Evolutionary conservation across 2,888 invertebrate species (phyloP).

Genomic region (Machimus rusticus): DNA sequence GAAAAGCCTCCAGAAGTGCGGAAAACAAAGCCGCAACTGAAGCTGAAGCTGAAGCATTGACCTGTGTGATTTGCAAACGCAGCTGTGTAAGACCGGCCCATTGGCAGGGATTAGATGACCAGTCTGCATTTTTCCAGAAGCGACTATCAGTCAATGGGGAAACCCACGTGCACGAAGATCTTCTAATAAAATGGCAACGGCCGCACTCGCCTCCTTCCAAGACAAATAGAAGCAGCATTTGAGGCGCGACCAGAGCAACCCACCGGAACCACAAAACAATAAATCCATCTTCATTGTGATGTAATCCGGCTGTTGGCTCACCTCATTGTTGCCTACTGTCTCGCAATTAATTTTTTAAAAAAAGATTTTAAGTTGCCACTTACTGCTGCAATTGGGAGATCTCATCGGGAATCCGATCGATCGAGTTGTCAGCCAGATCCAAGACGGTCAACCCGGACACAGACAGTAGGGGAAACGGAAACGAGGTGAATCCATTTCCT

Average conservation of each 20-base stretch:
- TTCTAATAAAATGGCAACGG: neutral
- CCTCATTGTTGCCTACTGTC: neutral
- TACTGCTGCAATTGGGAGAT: conserved; percentile 69
- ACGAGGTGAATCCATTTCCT: conserved; percentile 67
- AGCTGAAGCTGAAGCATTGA: neutral
- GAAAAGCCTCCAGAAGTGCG: conserved; percentile 13
- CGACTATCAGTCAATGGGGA: neutral
- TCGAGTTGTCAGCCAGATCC: conserved; percentile 74
- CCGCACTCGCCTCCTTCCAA: neutral
- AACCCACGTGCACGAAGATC: neutral
- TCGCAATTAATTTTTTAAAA: conserved; percentile 15
- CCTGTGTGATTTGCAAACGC: neutral
- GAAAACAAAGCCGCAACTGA: neutral
- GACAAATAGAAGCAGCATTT: neutral
- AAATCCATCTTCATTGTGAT: conserved; percentile 22
- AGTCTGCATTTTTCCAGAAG: neutral
- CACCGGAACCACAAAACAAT: conserved; percentile 36
- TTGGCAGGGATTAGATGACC: neutral
- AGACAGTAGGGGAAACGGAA: conserved; percentile 70
- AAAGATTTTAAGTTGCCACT: conserved; percentile 54
- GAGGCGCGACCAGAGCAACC: conserved; percentile 8
- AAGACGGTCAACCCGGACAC: conserved; percentile 70
- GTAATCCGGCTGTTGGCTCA: neutral
- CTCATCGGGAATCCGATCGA: conserved; percentile 71
- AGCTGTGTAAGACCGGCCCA: neutral